Percentiles rank a stretch among this genome's conserved stretches.
Evolutionary conservation across 1,140 invertebrate genomes (phyloP).

Genomic region (Drosophila pseudoobscura): DNA sequence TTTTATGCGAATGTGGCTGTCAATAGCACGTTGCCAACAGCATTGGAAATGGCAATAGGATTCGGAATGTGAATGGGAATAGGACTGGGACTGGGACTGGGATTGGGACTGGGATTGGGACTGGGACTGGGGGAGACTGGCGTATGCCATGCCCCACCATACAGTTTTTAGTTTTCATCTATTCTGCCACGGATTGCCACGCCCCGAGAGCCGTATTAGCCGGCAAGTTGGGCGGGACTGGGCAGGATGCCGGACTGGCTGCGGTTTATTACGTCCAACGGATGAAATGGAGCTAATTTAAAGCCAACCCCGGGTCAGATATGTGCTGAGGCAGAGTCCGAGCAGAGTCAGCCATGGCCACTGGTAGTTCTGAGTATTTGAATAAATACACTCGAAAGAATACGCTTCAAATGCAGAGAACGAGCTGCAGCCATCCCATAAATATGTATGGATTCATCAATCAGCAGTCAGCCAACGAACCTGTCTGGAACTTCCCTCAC

Average conservation of each 20-base stretch:
- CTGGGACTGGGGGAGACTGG: background rate
- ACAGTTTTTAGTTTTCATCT: slow-evolving; percentile 22
- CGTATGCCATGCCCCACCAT: slow-evolving; percentile 20
- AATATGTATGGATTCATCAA: no score
- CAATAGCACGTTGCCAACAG: slow-evolving; percentile 54
- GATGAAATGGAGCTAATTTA: slow-evolving; percentile 72
- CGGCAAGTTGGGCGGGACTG: slow-evolving; percentile 19
- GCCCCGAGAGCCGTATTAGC: slow-evolving; percentile 41
- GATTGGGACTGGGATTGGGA: background rate
- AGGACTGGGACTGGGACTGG: background rate
- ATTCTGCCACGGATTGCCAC: slow-evolving; percentile 2
- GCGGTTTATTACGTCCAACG: slow-evolving; percentile 65
- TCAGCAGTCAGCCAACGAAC: no score
- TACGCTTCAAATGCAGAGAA: no score
- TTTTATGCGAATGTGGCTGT: slow-evolving; percentile 79
- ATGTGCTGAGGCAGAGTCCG: slow-evolving; percentile 6
- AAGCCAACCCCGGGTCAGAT: slow-evolving; percentile 60
- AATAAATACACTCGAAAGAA: no score
- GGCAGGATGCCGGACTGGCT: slow-evolving; percentile 1
- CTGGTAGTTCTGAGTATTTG: no score
- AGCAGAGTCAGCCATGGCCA: no score
- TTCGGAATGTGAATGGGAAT: slow-evolving; percentile 9
- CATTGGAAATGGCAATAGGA: slow-evolving; percentile 48
- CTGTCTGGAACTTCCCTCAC: background rate
- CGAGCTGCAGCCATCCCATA: no score